These are phyloP conservation scores for Bursaphelenchus okinawaensis DNA, from an alignment of 2,888 invertebrate genomes.

Conservation along the genomic window DNA sequence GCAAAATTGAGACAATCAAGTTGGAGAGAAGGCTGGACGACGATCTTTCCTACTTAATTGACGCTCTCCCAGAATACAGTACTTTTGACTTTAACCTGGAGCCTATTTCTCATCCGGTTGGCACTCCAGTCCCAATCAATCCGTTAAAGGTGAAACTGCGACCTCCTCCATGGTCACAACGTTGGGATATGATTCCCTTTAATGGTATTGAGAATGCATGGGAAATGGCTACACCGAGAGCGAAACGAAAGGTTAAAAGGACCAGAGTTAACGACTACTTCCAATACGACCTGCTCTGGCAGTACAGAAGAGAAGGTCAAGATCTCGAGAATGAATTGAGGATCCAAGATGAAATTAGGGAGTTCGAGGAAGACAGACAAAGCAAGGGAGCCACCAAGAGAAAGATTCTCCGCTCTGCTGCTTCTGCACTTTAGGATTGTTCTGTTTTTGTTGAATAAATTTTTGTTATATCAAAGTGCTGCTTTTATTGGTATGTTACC, in stretches of 20 bases:
- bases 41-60: conserved; percentile 75
- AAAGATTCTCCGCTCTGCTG: conserved; percentile 44
- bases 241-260: conserved; percentile 47
- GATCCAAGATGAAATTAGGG: conserved; percentile 27
- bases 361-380: conserved; percentile 44
- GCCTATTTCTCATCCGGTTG: conserved; percentile 72
- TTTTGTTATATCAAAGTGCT: too few relatives aligned
- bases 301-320: conserved; percentile 41
- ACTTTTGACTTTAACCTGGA: conserved; percentile 89
- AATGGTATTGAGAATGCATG: conserved; percentile 52
- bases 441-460: background rate
- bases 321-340: conserved; percentile 44
- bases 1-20: conserved; percentile 79
- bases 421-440: background rate
- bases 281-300: conserved; percentile 48
- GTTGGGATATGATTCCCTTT: conserved; percentile 65
- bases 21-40: conserved; percentile 88
- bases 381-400: conserved; percentile 42
- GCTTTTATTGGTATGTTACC: too few relatives aligned
- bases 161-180: conserved; percentile 77
- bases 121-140: conserved; percentile 74
- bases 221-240: conserved; percentile 46
- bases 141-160: conserved; percentile 61
- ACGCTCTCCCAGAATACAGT: conserved; percentile 79
- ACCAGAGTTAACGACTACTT: conserved; percentile 46